Percentiles rank a stretch among this genome's conserved stretches.
phyloP scores from a whole-genome alignment of 2,888 invertebrate genomes.

The Caradrina clavipalpis region DNA sequence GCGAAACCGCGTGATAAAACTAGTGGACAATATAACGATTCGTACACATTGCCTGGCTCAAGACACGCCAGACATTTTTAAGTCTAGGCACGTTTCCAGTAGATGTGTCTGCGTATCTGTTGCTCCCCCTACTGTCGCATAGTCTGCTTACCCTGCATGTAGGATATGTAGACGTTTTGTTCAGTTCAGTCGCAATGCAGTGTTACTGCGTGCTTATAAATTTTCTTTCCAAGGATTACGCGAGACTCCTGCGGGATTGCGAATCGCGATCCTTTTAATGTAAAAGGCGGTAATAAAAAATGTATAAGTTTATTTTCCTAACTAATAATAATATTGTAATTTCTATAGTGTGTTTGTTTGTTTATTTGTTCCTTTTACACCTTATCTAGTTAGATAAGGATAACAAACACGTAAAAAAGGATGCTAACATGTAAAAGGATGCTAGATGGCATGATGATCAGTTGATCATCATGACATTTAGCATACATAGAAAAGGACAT shows the following conservation, averaged over 20 bases:
- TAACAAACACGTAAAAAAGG: too few relatives aligned
- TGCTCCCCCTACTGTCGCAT: constrained; percentile 13
- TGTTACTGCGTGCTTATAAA: constrained; percentile 10
- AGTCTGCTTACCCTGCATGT: background rate
- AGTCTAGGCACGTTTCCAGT: constrained; percentile 17
- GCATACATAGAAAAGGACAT: too few relatives aligned
- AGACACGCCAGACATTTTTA: background rate
- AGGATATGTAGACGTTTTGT: constrained; percentile 4
- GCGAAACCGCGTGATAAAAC: background rate
- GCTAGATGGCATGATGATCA: too few relatives aligned
- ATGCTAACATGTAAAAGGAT: too few relatives aligned
- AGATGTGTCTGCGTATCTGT: background rate
- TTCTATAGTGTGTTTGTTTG: too few relatives aligned
- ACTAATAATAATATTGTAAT: too few relatives aligned
- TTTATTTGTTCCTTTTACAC: too few relatives aligned
- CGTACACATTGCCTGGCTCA: background rate
- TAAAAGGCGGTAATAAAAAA: too few relatives aligned
- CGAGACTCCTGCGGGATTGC: constrained; percentile 1
- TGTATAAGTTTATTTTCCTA: too few relatives aligned
- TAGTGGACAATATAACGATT: background rate
- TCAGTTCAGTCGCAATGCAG: constrained; percentile 46
- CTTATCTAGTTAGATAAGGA: too few relatives aligned
- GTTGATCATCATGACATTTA: too few relatives aligned
- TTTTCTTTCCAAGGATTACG: constrained; percentile 1
- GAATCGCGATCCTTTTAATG: background rate